Evolutionary conservation across 2,113 vertebrate genomes (phyloP).

Genomic region (Petromus typicus): DNA sequence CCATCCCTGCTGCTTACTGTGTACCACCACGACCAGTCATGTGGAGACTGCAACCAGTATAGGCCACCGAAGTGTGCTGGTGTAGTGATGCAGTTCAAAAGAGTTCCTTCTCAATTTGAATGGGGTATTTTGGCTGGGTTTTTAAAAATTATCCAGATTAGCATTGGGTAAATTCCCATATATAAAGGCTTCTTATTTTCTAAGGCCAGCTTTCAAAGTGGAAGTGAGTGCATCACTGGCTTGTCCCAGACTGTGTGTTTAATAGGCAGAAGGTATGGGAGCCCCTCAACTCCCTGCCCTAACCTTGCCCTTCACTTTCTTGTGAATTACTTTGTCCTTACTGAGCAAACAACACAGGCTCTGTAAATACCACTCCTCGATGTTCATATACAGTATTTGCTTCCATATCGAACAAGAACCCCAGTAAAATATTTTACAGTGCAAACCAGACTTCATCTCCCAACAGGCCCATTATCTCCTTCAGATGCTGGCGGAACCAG

Average conservation of each 20-base stretch:
- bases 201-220: slow-evolving; percentile 49
- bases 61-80: not conserved
- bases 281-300: not conserved
- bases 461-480: not conserved
- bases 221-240: not conserved
- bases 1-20: not conserved
- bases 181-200: slow-evolving; percentile 15
- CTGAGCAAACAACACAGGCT: not conserved
- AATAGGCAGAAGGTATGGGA: not conserved
- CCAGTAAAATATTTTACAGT: not conserved
- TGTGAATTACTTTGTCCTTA: not conserved
- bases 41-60: not conserved
- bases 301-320: not conserved
- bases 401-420: not conserved
- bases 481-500: not conserved
- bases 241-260: not conserved
- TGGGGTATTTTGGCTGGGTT: slow-evolving; percentile 70
- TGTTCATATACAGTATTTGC: not conserved
- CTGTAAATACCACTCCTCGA: not conserved
- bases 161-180: slow-evolving; percentile 66
- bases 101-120: slow-evolving; percentile 50
- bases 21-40: slow-evolving; percentile 13
- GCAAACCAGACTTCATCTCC: not conserved
- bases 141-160: slow-evolving; percentile 67
- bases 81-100: not conserved